These are phyloP conservation scores for Harpalus rufipes DNA, from an alignment of 2,888 invertebrate genomes.

Conservation along the genomic window DNA sequence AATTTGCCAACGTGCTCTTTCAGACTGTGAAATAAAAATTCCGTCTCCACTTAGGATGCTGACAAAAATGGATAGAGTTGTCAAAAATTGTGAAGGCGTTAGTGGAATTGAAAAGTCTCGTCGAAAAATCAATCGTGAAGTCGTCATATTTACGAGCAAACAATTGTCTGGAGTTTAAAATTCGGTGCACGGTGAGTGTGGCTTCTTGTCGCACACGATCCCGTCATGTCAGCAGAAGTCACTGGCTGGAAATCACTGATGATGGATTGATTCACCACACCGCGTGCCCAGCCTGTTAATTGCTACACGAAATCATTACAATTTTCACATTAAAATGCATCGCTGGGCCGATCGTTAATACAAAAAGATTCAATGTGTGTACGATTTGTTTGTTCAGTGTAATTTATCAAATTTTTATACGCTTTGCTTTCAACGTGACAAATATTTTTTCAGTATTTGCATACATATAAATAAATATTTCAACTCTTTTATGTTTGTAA, in stretches of 20 bases:
- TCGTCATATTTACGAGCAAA: conserved; percentile 5
- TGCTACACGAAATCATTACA: conserved; percentile 25
- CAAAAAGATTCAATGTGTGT: conserved; percentile 24
- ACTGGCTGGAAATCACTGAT: not conserved
- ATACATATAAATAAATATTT: not conserved
- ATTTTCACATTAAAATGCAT: conserved; percentile 43
- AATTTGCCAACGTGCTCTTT: not conserved
- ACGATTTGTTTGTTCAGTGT: conserved; percentile 9
- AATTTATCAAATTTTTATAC: not conserved
- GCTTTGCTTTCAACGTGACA: not conserved
- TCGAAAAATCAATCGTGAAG: conserved; percentile 5
- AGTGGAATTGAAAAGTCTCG: not conserved
- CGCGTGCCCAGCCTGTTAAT: conserved; percentile 10
- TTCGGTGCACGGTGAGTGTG: not conserved
- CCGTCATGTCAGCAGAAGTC: not conserved
- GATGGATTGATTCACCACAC: not conserved
- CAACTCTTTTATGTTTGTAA: not conserved
- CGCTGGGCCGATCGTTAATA: conserved; percentile 16
- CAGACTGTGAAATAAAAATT: not conserved
- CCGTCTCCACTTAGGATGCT: not conserved
- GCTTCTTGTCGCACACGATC: not conserved
- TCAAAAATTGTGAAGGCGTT: conserved; percentile 5
- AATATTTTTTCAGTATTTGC: not conserved
- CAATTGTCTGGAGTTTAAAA: conserved; percentile 1
- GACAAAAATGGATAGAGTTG: conserved; percentile 5